Base-by-base conservation (phyloP, 2,888 invertebrate genomes). In the Epinotia brunnichana region DNA sequence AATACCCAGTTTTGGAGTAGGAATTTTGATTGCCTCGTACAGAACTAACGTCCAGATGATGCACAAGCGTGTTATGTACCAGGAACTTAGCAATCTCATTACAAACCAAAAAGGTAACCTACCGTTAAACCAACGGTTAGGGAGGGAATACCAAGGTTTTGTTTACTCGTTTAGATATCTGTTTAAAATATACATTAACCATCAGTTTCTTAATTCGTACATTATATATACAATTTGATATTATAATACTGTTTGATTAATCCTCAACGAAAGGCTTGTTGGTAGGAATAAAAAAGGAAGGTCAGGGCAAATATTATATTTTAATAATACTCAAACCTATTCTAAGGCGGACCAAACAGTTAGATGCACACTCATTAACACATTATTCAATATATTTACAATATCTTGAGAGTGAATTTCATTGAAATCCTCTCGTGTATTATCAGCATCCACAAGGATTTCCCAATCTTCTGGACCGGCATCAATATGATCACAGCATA, bases 1-100 rank as follows among this genome's bases (percentile, higher is more conserved):
- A 62, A 44, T 48, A 62, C 62, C 48, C 24, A 48, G 44, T 62
- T 62, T 62, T 24, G 62, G 24, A 62, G 48, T 29, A 48, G 48
- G 62, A 62, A 48, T 21, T 48, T 44, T 62, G 13, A 62, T 48
- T 51, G 62, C 48, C 62, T 62, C 24, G 48, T 21, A 62, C 48
- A 48, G 17, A 61, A 60, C 60, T 29, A 59, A 35, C 59, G 29
- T n/a, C 44, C 13, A 44, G 15, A 44, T 44, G 3, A 44, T 15
- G 44, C 44, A 44, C 15, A 44, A 15, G 44, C 15, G 44, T 2
- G 44, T 44, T 44, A 44, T 44, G 15, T 13, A 44, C 2, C 44
- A 15, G 44, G 44, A 11, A 15, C 15, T 13, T 44, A 29, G 44
- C 44, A 44, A 44, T 44, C 15, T 44, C 15, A 44, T 44, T 44